phyloP scores from a whole-genome alignment of 2,888 invertebrate genomes.

The Boloria euphrosyne region DNA sequence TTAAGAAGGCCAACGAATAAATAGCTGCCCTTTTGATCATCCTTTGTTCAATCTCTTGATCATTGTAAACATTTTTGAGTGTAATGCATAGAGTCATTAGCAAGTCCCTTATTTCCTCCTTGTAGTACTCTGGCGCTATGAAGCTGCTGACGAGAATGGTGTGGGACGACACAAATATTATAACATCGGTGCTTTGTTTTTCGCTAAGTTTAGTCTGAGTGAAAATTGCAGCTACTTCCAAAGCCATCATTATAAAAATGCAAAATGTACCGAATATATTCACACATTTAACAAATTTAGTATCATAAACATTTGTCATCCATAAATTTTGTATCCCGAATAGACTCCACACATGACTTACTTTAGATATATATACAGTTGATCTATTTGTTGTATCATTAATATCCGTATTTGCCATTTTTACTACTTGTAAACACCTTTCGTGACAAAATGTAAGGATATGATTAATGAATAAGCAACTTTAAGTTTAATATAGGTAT shows the following conservation, averaged over 20 bases:
- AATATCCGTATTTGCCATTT: neutral
- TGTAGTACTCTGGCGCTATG: constrained; percentile 42
- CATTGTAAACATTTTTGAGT: constrained; percentile 52
- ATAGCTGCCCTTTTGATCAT: constrained; percentile 52
- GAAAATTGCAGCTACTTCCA: constrained; percentile 47
- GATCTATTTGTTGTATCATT: constrained; percentile 1
- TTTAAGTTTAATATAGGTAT: too few species aligned
- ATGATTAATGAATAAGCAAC: too few species aligned
- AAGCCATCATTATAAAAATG: constrained; percentile 43
- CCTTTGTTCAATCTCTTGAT: constrained; percentile 50
- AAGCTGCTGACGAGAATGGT: constrained; percentile 46
- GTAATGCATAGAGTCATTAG: constrained; percentile 44
- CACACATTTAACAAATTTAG: constrained; percentile 40
- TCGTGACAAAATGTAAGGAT: too few species aligned
- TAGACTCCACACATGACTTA: constrained; percentile 31
- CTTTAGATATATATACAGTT: constrained; percentile 10
- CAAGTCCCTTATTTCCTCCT: constrained; percentile 43
- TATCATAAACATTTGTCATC: constrained; percentile 45
- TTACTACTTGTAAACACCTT: neutral
- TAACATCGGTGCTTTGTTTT: constrained; percentile 46
- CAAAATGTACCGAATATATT: constrained; percentile 40
- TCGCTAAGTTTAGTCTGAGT: constrained; percentile 45
- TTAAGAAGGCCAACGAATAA: too few species aligned
- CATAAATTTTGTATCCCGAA: constrained; percentile 51
- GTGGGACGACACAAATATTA: constrained; percentile 49